Evolutionary conservation across 1,140 invertebrate genomes (phyloP).

Genomic region (Holotrichia oblita): DNA sequence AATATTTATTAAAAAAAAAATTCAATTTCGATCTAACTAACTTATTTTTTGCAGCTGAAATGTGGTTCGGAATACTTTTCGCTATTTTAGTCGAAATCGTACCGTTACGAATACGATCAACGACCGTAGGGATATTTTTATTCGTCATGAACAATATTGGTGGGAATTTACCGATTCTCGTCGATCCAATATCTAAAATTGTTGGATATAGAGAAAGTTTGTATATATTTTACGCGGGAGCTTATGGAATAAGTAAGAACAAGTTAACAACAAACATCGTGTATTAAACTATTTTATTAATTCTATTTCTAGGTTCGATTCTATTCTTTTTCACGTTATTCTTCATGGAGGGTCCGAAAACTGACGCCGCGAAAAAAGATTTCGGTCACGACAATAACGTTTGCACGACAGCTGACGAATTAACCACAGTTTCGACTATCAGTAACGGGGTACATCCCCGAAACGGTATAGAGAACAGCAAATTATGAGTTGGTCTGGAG

Average conservation of each 20-base stretch:
- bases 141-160: conserved; percentile 94
- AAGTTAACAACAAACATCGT: too few relatives aligned
- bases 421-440: conserved; percentile 52
- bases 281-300: too few relatives aligned
- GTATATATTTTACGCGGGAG: conserved; percentile 87
- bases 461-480: not conserved
- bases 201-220: conserved; percentile 85
- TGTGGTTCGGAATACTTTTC: conserved; percentile 93
- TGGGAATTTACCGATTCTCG: conserved; percentile 89
- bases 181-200: conserved; percentile 82
- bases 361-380: conserved; percentile 47
- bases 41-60: conserved; percentile 73
- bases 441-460: conserved; percentile 40
- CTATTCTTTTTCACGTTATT: conserved; percentile 77
- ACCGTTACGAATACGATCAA: conserved; percentile 80
- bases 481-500: not conserved
- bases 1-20: too few relatives aligned
- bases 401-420: conserved; percentile 64
- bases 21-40: too few relatives aligned
- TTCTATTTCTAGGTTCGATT: conserved; percentile 68
- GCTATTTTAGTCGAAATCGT: conserved; percentile 90
- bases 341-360: conserved; percentile 71
- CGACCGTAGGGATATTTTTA: conserved; percentile 84
- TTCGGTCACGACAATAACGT: conserved; percentile 64
- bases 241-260: conserved; percentile 83